Base-by-base conservation (phyloP, 2,797 vertebrate species). In the Lateolabrax maculatus region DNA sequence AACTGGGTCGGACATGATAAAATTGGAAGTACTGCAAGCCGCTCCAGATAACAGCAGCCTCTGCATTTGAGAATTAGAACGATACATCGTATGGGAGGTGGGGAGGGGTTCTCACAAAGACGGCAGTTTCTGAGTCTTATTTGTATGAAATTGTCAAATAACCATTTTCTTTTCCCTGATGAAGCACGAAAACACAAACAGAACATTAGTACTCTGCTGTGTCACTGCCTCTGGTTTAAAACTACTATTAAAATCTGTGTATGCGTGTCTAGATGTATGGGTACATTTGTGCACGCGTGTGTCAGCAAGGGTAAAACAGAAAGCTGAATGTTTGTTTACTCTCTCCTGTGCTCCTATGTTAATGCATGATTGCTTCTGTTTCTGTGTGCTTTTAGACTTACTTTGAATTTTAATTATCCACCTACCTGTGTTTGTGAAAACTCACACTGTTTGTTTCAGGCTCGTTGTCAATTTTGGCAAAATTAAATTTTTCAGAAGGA, bases 1-100 rank as follows among this genome's bases (percentile, higher is more conserved):
- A 88, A 90, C 83, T 92, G 90, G 92, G 93, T 93, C 92, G 83
- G 84, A 85, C 82, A 68, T 80, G 91, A 92, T 90, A 80, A 89
- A 93, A 92, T 60, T 88, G 84, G 87, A 88, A 84, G 84, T 81
- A 71, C 77, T 72, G 85, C 79, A 48, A 62, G 69, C 46, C 71
- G 73, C 83, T 90, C 84, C 79, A 90, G 86, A 93, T 92, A 90
- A 87, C 75, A 58, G 75, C 87, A 75, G 65, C 74, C 75, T 83
- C 52, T 71, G 70, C 65, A 6, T 79, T 60, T 49, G 55, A 75
- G 81, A 83, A 86, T 46, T 71, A 84, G 83, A 81, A 80, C 75
- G 79, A 74, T 74, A 18, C 55, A 27, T 56, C 10, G 52, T 25
- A 57, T 4, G 25, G 37, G 52, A 49, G 60, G 55, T 19, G 63